Conservation (phyloP, 23 tunicate species). For the Styela clava region DNA sequence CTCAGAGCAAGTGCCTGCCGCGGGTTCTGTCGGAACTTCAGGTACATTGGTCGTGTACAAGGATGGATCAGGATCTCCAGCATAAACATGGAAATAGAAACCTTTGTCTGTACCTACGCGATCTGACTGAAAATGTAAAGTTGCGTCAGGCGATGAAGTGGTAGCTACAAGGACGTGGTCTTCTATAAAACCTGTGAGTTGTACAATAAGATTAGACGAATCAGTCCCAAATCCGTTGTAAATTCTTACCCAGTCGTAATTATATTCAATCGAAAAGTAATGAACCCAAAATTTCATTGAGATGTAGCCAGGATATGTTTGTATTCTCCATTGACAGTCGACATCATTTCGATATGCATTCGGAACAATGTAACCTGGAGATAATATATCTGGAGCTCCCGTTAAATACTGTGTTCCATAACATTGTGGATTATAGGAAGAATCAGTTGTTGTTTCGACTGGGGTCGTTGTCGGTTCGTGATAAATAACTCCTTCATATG, state of each 20-base stretch:
- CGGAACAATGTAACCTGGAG: conserved; percentile 15
- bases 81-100: neutral
- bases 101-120: neutral
- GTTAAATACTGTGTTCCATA: neutral
- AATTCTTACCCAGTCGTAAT: conserved; percentile 12
- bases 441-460: neutral
- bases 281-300: neutral
- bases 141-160: neutral
- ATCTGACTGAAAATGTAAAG: conserved; percentile 1
- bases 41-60: neutral
- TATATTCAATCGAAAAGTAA: neutral
- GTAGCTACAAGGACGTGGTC: neutral
- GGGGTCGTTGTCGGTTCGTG: neutral
- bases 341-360: conserved; percentile 2
- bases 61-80: neutral
- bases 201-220: neutral
- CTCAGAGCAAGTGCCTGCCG: neutral
- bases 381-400: neutral
- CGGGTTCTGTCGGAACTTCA: neutral
- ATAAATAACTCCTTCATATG: neutral
- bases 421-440: neutral
- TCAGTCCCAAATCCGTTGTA: conserved; percentile 4
- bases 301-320: neutral
- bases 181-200: neutral
- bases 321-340: conserved; percentile 31